Conservation (phyloP, 1,140 invertebrate genomes). For the Drosophila ohnishii region DNA sequence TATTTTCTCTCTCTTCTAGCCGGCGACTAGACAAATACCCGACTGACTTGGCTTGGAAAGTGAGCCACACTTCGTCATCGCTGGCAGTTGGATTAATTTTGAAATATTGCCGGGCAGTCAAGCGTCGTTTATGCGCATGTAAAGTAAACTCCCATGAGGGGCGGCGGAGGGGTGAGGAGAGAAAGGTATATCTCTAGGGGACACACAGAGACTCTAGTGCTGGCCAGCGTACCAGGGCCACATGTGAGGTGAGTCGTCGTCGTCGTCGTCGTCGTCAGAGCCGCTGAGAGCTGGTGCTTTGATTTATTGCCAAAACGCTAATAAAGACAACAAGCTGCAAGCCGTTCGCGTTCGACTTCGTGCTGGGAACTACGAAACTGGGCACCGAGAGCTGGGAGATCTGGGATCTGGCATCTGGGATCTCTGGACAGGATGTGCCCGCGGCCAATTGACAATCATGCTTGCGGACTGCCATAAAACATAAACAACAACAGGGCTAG, state of each 20-base stretch:
- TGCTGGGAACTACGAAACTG: slow-evolving; percentile 9
- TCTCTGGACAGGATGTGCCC: slow-evolving; percentile 68
- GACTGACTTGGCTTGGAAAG: slow-evolving; percentile 58
- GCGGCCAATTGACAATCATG: slow-evolving; percentile 66
- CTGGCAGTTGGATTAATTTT: slow-evolving; percentile 81
- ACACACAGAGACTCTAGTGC: slow-evolving; percentile 2
- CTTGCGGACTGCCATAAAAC: slow-evolving; percentile 35
- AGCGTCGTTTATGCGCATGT: slow-evolving; percentile 64
- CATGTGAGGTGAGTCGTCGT: slow-evolving; percentile 64
- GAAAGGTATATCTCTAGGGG: slow-evolving; percentile 37
- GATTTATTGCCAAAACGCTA: slow-evolving; percentile 73
- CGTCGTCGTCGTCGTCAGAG: slow-evolving; percentile 18
- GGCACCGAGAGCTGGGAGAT: background rate
- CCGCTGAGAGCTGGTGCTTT: slow-evolving; percentile 70
- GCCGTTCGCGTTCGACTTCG: slow-evolving; percentile 50
- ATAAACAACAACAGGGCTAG: slow-evolving; percentile 2
- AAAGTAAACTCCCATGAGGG: slow-evolving; percentile 36
- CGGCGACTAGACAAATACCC: slow-evolving; percentile 69
- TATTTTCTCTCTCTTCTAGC: slow-evolving; percentile 71
- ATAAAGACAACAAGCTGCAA: slow-evolving; percentile 80
- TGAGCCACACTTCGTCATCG: slow-evolving; percentile 78
- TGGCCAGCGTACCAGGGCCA: slow-evolving; percentile 51
- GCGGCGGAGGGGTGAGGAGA: slow-evolving; percentile 2
- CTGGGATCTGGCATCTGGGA: slow-evolving; percentile 30
- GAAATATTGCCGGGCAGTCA: slow-evolving; percentile 71